Percentiles rank a stretch among this genome's conserved stretches.
Conservation (phyloP, 2,888 invertebrate genomes). For the Cecidostiba fungosa region DNA sequence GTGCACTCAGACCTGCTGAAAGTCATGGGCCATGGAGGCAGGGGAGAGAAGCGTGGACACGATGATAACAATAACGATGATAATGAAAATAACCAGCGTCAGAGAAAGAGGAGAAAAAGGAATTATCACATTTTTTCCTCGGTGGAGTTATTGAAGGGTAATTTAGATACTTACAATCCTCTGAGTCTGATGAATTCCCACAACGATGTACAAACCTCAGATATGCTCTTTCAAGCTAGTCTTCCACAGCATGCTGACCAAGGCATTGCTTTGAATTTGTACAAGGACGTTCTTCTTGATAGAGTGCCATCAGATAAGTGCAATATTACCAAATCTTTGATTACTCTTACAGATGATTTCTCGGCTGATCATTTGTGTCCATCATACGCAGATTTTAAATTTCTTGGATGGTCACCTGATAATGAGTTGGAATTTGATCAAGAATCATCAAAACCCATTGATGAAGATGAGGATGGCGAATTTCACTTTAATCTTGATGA, state of each 20-base stretch:
- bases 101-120: constrained; percentile 52
- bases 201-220: constrained; percentile 72
- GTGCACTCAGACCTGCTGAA: constrained; percentile 90
- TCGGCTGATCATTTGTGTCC: constrained; percentile 81
- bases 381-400: constrained; percentile 84
- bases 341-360: constrained; percentile 77
- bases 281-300: constrained; percentile 71
- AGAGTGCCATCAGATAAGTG: constrained; percentile 20
- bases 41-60: constrained; percentile 71
- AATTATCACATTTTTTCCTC: constrained; percentile 66
- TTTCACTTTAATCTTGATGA: constrained; percentile 75
- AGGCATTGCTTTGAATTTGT: constrained; percentile 67
- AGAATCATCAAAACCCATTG: constrained; percentile 63
- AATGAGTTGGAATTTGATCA: constrained; percentile 67
- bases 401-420: constrained; percentile 83
- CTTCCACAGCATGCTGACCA: constrained; percentile 70
- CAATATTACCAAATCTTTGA: constrained; percentile 37
- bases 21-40: constrained; percentile 85
- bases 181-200: constrained; percentile 67
- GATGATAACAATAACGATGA: constrained; percentile 63
- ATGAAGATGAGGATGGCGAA: constrained; percentile 67
- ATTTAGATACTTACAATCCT: constrained; percentile 65
- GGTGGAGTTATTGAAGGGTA: constrained; percentile 67
- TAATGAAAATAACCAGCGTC: background rate
- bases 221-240: constrained; percentile 70